Evolutionary conservation across 1,140 invertebrate species (phyloP).

Genomic region (Brachystomella parvula): DNA sequence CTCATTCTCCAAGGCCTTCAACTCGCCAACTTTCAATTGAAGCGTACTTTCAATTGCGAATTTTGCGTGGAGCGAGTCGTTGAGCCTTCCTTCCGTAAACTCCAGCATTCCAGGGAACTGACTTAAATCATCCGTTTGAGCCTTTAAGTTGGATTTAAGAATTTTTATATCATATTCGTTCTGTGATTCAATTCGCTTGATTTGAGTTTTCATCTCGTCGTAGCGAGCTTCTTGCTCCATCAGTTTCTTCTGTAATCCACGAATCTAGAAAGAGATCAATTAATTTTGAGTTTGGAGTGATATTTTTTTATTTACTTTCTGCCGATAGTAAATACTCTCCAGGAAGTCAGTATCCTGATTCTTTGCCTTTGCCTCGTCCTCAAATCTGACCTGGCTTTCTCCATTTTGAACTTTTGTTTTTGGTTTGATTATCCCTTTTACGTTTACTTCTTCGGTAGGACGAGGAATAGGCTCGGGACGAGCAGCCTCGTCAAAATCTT

Average conservation of each 20-base stretch:
- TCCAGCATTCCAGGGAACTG: constrained; percentile 22
- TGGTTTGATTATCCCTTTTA: no score
- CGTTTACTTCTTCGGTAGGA: no score
- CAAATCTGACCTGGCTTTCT: background rate
- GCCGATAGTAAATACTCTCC: background rate
- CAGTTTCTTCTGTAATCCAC: background rate
- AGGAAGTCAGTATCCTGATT: background rate
- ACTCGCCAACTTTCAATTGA: constrained; percentile 1
- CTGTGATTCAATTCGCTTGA: constrained; percentile 24
- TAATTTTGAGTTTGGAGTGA: background rate
- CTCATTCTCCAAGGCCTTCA: constrained; percentile 5
- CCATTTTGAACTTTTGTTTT: no score
- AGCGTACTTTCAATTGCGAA: constrained; percentile 15
- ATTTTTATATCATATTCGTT: constrained; percentile 23
- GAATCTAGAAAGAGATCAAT: background rate
- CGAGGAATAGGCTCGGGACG: no score
- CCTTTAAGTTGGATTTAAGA: constrained; percentile 20
- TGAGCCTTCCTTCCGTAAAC: constrained; percentile 19
- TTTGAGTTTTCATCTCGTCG: background rate
- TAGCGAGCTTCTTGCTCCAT: constrained; percentile 1
- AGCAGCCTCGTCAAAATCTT: background rate
- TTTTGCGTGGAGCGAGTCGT: constrained; percentile 7
- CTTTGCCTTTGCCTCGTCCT: background rate
- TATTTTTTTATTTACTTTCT: background rate
- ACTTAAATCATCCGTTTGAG: constrained; percentile 22